These are phyloP conservation scores for Paramisgurnus dabryanus DNA, from an alignment of 2,113 vertebrate species.

Conservation along the genomic window DNA sequence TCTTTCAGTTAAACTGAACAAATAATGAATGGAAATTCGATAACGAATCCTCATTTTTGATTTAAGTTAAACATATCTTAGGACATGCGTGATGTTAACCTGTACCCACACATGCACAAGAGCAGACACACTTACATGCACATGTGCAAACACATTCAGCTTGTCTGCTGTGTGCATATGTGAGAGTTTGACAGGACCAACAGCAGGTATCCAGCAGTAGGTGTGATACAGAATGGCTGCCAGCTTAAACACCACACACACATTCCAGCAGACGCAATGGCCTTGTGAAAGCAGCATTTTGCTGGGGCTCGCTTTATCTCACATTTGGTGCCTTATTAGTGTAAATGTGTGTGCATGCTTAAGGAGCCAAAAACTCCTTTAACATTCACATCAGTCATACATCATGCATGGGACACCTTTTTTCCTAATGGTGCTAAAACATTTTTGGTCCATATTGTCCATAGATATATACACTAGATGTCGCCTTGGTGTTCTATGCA, in stretches of 20 bases:
- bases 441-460: no score
- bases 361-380: not conserved
- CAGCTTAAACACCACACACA: slow-evolving; percentile 48
- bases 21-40: not conserved
- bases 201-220: slow-evolving; percentile 60
- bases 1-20: not conserved
- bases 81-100: slow-evolving; percentile 2
- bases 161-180: slow-evolving; percentile 17
- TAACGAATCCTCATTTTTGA: not conserved
- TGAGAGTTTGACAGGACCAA: slow-evolving; percentile 54
- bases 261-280: slow-evolving; percentile 71
- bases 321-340: not conserved
- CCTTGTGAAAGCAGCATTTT: slow-evolving; percentile 57
- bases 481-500: no score
- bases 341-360: not conserved
- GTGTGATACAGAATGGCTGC: slow-evolving; percentile 42
- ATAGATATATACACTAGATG: no score
- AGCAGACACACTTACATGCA: not conserved
- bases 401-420: no score
- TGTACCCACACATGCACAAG: not conserved
- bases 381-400: no score
- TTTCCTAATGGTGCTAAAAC: no score
- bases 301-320: slow-evolving; percentile 41
- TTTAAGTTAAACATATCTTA: slow-evolving; percentile 10
- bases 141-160: slow-evolving; percentile 6